Base-by-base conservation (phyloP, 2,888 invertebrate species). In the Spicauda simplicius region DNA sequence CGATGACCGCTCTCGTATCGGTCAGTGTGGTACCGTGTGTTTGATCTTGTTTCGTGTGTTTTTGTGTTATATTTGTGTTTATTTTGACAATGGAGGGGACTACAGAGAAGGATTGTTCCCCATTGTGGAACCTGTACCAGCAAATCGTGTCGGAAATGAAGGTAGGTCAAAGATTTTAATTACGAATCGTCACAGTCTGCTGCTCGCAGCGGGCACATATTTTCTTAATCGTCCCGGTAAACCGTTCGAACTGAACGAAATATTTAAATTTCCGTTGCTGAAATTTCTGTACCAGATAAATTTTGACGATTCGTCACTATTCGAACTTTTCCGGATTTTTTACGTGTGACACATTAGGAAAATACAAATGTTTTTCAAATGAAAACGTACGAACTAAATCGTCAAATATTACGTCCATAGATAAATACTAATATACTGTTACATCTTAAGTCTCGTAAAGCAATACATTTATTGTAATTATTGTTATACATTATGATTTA, bases 111-210 rank as follows among this genome's bases (percentile, higher is more conserved):
- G 98, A 98, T 93, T 97, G 97, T 87, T 97, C 97, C 86, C 97
- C 97, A 77, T 94, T 98, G 83, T 98, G 98, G 90, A 97, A 97
- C 84, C 95, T 99, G 77, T 99, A 99, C 88, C 98, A 98, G 91
- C 97, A 98, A 89, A 98, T 99, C 79, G 96, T 99, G 80, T 96
- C 96, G 82, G 99, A 99, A 88, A 97, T 99, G 97, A 99, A 99
- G 97, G 99, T 98, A 95, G 94, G 95, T 90, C 77, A 75, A 65
- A 70, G 69, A 70, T 71, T 71, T 75, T 69, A 64, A 48, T 68
- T 65, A 69, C 69, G 71, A 70, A 63, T 71, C 69, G 73, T 74
- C 71, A 66, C 74, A 72, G 69, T 72, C 65, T 69, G 74, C 76
- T 77, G 76, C 12, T 5, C 25, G 25, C 25, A 4, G 25, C 25